Conservation (phyloP, 2,888 invertebrate genomes). For the Poecilobothrus nobilitatus region DNA sequence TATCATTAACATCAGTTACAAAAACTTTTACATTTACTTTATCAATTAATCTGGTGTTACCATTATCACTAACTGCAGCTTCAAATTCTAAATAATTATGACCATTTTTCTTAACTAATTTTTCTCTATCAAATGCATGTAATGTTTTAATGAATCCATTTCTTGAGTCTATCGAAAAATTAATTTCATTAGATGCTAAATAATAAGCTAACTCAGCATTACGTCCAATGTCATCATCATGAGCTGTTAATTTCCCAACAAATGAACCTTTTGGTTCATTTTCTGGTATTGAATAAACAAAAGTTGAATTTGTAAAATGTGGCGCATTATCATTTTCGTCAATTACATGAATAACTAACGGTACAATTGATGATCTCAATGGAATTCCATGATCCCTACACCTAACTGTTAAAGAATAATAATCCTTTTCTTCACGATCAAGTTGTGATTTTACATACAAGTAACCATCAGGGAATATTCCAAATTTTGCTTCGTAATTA, state of each 20-base stretch:
- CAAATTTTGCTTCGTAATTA: slow-evolving; percentile 77
- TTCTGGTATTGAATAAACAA: slow-evolving; percentile 81
- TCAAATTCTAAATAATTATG: slow-evolving; percentile 75
- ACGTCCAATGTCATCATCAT: slow-evolving; percentile 80
- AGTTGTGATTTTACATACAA: slow-evolving; percentile 77
- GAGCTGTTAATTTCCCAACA: slow-evolving; percentile 83
- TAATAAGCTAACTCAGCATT: slow-evolving; percentile 86
- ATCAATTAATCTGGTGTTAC: slow-evolving; percentile 63
- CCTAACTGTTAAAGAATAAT: slow-evolving; percentile 78
- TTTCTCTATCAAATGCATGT: slow-evolving; percentile 82
- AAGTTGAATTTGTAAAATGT: slow-evolving; percentile 81
- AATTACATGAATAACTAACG: slow-evolving; percentile 84
- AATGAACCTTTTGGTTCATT: slow-evolving; percentile 83
- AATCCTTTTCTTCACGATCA: slow-evolving; percentile 84
- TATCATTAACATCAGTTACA: slow-evolving; percentile 86
- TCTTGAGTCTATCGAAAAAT: slow-evolving; percentile 79
- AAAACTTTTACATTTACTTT: slow-evolving; percentile 81
- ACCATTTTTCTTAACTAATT: slow-evolving; percentile 65
- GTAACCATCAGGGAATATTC: slow-evolving; percentile 90
- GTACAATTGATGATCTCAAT: slow-evolving; percentile 72
- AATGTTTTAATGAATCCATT: slow-evolving; percentile 85
- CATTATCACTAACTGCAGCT: slow-evolving; percentile 81
- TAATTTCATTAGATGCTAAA: slow-evolving; percentile 61
- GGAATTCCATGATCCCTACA: slow-evolving; percentile 75
- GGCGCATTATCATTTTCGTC: slow-evolving; percentile 97